Conservation (phyloP, 2,888 invertebrate species). For the Coenonympha arcania region DNA sequence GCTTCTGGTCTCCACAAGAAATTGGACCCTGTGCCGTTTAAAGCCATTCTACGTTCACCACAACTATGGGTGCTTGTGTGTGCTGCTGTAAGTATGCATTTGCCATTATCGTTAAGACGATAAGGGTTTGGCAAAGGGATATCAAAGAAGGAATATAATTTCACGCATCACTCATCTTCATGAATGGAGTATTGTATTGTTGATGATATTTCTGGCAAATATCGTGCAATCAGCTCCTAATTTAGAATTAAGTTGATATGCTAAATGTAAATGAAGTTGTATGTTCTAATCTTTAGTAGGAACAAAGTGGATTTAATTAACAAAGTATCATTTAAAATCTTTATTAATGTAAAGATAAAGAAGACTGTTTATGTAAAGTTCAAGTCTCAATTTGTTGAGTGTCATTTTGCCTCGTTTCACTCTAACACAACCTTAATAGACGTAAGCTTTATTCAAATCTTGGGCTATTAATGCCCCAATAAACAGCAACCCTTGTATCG, state of each 20-base stretch:
- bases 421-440: not conserved
- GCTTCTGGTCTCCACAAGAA: conserved; percentile 69
- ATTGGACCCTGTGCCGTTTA: conserved; percentile 79
- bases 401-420: not conserved
- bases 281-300: too few relatives aligned
- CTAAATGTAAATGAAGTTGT: too few relatives aligned
- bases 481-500: not conserved
- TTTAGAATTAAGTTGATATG: too few relatives aligned
- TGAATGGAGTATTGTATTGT: not conserved
- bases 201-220: too few relatives aligned
- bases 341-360: too few relatives aligned
- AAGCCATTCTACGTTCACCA: conserved; percentile 75
- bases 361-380: not conserved
- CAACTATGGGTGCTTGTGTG: conserved; percentile 81
- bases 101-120: not conserved
- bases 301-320: too few relatives aligned
- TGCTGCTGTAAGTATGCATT: conserved; percentile 75
- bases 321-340: too few relatives aligned
- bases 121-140: not conserved
- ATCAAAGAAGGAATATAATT: not conserved
- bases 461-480: not conserved
- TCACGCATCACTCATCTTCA: not conserved
- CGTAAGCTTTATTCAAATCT: not conserved
- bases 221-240: too few relatives aligned
- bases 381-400: not conserved